Base-by-base conservation (phyloP, 37 sponge, comb jelly and placozoan genomes). In the Cladorhizidae sp. region DNA sequence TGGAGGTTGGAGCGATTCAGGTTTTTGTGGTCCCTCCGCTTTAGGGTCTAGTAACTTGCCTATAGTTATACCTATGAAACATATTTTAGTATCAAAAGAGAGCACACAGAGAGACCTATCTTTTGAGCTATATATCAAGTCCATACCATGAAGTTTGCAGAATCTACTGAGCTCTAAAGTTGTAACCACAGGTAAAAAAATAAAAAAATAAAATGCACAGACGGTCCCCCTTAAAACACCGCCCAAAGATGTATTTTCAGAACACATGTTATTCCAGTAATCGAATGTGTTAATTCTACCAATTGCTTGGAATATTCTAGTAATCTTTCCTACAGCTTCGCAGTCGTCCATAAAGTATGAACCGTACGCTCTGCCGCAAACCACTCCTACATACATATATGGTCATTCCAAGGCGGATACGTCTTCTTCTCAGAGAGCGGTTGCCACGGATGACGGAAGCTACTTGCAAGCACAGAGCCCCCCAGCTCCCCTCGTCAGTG, bases 281-380 rank as follows among this genome's bases (percentile, higher is more conserved):
- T 17, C 12, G 12, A 54, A 20, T 54, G 55, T 54, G 12, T 54
- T 54, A 17, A 54, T 54, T 54, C 12, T 54, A 20, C 17, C 55
- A 20, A 12, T 20, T 54, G 17, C 17, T 54, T 54, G 17, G 12
- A 20, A 17, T 54, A 54, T 54, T 17, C 55, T 54, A 54, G 17
- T 37, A 8, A 32, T 5, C 68, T 36, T 37, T 67, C 55, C 31
- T 32, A 33, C 55, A 69, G 54, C 12, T 51, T 25, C 51, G 59
- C 73, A 61, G 25, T 42, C 73, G 26, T 50, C 39, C 49, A 63
- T 67, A 37, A 85, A 36, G 57, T 52, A 59, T 15, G 25, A 71
- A 69, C 84, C 93, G 71, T 55, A 72, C 79, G 31, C 93, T 31
- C 28, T 54, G 51, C 35, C 77, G 14, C 51, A 81, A 56, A 50